A percentile compares a stretch with the other conserved stretches of the same genome.
Conservation (phyloP, 2,113 vertebrate species). For the Macaca mulatta region DNA sequence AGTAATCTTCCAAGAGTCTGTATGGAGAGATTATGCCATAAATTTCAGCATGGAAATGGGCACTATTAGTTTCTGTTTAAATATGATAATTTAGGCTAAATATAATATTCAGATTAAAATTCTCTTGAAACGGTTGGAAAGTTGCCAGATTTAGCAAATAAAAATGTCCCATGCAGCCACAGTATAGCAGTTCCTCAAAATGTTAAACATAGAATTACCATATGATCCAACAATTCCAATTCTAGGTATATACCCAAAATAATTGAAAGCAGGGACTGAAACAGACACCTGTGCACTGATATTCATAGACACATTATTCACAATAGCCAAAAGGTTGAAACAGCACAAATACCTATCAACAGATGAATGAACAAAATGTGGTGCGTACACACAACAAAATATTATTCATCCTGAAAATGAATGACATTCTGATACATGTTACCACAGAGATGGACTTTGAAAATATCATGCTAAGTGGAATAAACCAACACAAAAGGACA, state of each 20-base stretch:
- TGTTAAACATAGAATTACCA: not conserved
- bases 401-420: not conserved
- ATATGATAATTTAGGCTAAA: slow-evolving; percentile 36
- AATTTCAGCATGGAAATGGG: not conserved
- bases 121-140: slow-evolving; percentile 18
- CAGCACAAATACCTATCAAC: not conserved
- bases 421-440: not conserved
- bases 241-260: not conserved
- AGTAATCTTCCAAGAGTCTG: not conserved
- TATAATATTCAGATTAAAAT: slow-evolving; percentile 51
- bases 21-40: not conserved
- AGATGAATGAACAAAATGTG: not conserved
- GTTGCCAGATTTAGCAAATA: slow-evolving; percentile 39
- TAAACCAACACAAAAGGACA: not conserved
- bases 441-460: not conserved
- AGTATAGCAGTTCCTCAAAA: not conserved
- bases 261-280: not conserved
- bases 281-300: not conserved
- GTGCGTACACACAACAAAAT: not conserved
- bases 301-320: not conserved
- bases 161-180: slow-evolving; percentile 12
- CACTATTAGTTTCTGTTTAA: slow-evolving; percentile 38
- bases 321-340: not conserved
- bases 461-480: not conserved
- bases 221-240: not conserved